Conservation (phyloP, 2,797 vertebrate species). For the Sciurus vulgaris region DNA sequence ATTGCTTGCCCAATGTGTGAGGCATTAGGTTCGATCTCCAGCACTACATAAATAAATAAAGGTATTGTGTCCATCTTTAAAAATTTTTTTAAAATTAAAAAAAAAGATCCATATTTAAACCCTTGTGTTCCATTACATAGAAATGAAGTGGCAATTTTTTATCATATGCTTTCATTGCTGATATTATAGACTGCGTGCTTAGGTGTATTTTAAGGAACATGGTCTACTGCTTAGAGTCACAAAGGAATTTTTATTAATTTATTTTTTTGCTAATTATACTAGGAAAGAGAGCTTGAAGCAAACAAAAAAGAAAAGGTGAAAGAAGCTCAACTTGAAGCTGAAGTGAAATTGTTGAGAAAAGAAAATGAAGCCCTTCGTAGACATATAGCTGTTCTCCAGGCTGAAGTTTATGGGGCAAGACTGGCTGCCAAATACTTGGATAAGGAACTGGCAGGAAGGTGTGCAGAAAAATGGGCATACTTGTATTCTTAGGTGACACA, state of each 20-base stretch:
- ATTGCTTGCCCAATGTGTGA: too few species aligned
- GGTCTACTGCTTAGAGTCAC: slow-evolving; percentile 32
- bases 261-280: slow-evolving; percentile 56
- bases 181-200: slow-evolving; percentile 40
- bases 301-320: slow-evolving; percentile 96
- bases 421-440: slow-evolving; percentile 98
- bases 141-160: slow-evolving; percentile 56
- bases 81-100: too few species aligned
- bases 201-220: slow-evolving; percentile 55
- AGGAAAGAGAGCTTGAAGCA: slow-evolving; percentile 96
- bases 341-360: slow-evolving; percentile 94
- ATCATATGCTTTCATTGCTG: slow-evolving; percentile 43
- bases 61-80: too few species aligned
- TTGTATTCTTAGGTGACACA: neutral
- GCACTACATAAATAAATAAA: too few species aligned
- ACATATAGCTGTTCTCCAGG: slow-evolving; percentile 98
- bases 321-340: slow-evolving; percentile 94
- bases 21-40: too few species aligned
- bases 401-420: slow-evolving; percentile 97
- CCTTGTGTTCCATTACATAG: slow-evolving; percentile 3
- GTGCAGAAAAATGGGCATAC: slow-evolving; percentile 14
- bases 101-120: neutral
- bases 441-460: slow-evolving; percentile 98
- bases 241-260: slow-evolving; percentile 60
- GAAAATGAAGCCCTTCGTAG: slow-evolving; percentile 98